These are phyloP conservation scores for Yoshiicerus persimilis DNA, from an alignment of 1,140 invertebrate genomes.

Conservation along the genomic window DNA sequence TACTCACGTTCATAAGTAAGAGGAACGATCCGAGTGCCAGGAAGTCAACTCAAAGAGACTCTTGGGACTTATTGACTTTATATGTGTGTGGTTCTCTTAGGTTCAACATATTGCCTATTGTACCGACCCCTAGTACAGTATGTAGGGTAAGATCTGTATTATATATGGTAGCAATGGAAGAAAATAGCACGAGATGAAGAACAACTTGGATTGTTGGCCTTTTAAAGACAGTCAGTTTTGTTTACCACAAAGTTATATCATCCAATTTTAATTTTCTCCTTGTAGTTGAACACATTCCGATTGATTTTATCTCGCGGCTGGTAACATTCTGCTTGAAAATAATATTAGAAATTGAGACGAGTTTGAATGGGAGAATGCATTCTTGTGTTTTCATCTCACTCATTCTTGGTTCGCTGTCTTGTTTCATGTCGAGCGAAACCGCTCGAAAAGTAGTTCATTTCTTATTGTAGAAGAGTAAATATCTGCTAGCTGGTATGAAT, in stretches of 20 bases:
- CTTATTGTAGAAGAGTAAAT: background rate
- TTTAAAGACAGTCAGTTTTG: background rate
- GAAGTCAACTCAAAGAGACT: constrained; percentile 10
- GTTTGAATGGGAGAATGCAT: background rate
- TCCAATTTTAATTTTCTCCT: background rate
- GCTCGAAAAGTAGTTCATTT: background rate
- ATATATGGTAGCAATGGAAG: background rate
- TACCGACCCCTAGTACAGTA: background rate
- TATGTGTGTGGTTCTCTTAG: background rate
- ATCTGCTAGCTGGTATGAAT: no score
- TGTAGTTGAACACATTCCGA: constrained; percentile 1
- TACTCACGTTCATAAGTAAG: background rate
- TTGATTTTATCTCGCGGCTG: background rate
- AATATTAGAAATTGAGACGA: background rate
- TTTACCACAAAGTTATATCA: background rate
- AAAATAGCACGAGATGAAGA: background rate
- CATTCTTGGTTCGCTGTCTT: background rate
- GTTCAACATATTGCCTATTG: background rate
- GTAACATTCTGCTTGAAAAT: background rate
- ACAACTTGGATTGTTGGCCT: background rate
- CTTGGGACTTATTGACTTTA: constrained; percentile 19
- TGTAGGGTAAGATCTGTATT: background rate
- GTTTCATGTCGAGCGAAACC: background rate
- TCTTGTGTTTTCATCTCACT: background rate
- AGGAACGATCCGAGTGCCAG: background rate